These are phyloP conservation scores for Zeus faber DNA, from an alignment of 2,113 vertebrate genomes.

Conservation along the genomic window DNA sequence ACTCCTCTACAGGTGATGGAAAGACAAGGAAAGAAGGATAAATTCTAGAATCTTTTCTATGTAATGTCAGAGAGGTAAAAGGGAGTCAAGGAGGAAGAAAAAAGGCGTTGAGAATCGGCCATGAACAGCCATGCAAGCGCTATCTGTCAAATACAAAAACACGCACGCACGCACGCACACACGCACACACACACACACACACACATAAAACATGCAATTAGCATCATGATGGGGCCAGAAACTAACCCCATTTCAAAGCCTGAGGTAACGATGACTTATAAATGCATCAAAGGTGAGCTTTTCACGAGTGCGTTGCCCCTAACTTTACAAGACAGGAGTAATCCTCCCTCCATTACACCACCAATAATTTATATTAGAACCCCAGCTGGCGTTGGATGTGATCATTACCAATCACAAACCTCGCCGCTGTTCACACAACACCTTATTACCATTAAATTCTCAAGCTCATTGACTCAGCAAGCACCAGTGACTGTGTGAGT, in stretches of 20 bases:
- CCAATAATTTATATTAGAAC: neutral
- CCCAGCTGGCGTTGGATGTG: neutral
- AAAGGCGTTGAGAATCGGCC: neutral
- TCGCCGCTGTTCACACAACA: neutral
- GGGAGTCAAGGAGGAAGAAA: neutral
- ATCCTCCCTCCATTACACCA: neutral
- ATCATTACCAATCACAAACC: neutral
- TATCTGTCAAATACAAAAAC: neutral
- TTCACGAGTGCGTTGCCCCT: neutral
- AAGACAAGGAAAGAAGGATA: too few species aligned
- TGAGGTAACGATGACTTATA: neutral
- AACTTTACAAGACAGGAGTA: neutral
- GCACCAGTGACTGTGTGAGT: too few species aligned
- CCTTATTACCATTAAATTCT: neutral
- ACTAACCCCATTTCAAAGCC: neutral
- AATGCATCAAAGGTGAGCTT: neutral
- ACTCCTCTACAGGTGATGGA: too few species aligned
- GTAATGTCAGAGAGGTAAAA: too few species aligned
- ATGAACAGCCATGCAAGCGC: neutral
- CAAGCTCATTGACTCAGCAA: neutral
- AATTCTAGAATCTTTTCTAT: too few species aligned
- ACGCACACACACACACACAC: neutral
- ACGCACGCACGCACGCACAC: neutral
- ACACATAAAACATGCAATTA: neutral
- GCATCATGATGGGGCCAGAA: neutral